phyloP scores from a whole-genome alignment of 2,797 vertebrate genomes.

The Carcharodon carcharias region DNA sequence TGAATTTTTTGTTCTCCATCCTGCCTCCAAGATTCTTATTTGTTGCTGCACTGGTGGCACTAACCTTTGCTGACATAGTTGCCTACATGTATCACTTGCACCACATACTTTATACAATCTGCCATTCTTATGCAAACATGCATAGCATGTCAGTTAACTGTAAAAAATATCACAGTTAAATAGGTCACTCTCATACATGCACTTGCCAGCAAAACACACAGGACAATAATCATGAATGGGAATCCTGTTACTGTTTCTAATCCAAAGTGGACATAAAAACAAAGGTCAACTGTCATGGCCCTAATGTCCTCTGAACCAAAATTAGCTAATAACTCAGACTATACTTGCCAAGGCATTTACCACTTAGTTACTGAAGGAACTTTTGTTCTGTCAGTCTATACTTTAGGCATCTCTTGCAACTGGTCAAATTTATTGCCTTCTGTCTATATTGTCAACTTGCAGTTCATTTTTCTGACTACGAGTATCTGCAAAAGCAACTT shows the following conservation, averaged over 20 bases:
- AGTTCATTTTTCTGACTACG: not conserved
- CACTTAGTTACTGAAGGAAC: not conserved
- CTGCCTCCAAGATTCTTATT: not conserved
- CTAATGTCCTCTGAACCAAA: not conserved
- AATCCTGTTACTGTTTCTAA: not conserved
- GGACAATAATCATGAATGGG: not conserved
- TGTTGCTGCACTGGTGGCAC: not conserved
- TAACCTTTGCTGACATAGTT: not conserved
- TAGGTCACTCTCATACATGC: not conserved
- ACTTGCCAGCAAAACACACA: not conserved
- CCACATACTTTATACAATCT: not conserved
- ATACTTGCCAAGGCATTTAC: not conserved
- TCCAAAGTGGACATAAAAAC: not conserved
- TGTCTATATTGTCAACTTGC: not conserved
- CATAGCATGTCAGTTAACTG: not conserved
- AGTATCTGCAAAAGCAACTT: not conserved
- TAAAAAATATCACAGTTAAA: not conserved
- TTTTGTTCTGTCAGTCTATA: not conserved
- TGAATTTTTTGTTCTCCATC: not conserved
- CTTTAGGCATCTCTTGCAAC: not conserved
- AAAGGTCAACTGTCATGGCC: not conserved
- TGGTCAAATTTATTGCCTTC: not conserved
- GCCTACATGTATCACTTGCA: not conserved
- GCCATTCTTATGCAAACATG: not conserved
- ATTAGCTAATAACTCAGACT: not conserved